Evolutionary conservation across 2,797 vertebrate genomes (phyloP).

Genomic region (Gymnodraco acuticeps): DNA sequence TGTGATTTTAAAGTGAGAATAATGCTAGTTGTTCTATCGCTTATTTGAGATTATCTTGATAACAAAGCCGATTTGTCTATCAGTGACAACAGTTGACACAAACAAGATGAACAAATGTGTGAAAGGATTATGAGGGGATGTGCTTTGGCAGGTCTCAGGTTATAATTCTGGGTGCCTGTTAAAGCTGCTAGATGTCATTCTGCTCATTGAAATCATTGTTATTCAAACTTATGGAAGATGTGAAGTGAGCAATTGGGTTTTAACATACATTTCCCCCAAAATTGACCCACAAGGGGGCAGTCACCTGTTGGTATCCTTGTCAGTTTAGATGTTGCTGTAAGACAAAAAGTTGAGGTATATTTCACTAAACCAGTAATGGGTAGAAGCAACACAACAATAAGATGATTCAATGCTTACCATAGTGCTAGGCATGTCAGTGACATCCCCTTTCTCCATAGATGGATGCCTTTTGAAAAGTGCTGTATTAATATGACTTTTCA

Average conservation of each 20-base stretch:
- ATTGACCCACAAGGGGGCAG: slow-evolving; percentile 74
- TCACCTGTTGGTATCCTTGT: slow-evolving; percentile 53
- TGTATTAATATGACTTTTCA: neutral
- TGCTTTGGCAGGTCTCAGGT: slow-evolving; percentile 4
- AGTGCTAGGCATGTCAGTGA: slow-evolving; percentile 22
- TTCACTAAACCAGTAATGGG: slow-evolving; percentile 30
- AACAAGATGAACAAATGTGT: slow-evolving; percentile 37
- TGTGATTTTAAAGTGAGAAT: slow-evolving; percentile 33
- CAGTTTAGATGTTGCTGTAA: slow-evolving; percentile 32
- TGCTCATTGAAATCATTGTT: slow-evolving; percentile 18
- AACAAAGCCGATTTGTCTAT: slow-evolving; percentile 30
- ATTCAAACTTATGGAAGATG: slow-evolving; percentile 14
- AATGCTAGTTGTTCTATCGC: slow-evolving; percentile 28
- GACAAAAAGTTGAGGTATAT: slow-evolving; percentile 22
- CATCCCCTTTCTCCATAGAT: slow-evolving; percentile 7
- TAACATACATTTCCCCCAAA: slow-evolving; percentile 29
- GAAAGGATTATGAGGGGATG: slow-evolving; percentile 31
- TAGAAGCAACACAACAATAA: slow-evolving; percentile 22
- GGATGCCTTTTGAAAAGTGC: neutral
- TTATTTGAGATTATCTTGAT: slow-evolving; percentile 41
- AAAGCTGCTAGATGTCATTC: neutral
- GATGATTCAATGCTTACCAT: slow-evolving; percentile 26
- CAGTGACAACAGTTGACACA: slow-evolving; percentile 27
- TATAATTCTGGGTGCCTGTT: neutral
- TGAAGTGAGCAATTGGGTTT: neutral